Evolutionary conservation across 2,797 vertebrate species (phyloP).

Genomic region (Betta splendens): DNA sequence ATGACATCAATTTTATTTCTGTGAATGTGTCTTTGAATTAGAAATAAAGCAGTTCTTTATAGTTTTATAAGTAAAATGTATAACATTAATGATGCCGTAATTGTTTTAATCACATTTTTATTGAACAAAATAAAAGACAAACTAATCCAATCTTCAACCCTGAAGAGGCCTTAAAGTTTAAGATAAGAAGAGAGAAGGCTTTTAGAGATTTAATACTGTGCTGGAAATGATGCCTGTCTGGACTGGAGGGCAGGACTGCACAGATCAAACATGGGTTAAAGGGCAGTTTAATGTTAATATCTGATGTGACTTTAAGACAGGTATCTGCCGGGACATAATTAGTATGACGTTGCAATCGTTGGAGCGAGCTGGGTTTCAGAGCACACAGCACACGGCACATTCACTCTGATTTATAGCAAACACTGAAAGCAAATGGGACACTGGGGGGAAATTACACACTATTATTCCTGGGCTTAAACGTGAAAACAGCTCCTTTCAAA

Average conservation of each 20-base stretch:
- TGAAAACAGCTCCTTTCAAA: conserved; percentile 57
- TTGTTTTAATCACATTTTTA: neutral
- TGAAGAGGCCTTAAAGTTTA: conserved; percentile 8
- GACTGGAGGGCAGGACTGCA: conserved; percentile 28
- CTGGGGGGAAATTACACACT: conserved; percentile 47
- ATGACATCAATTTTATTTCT: neutral
- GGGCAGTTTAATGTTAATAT: conserved; percentile 58
- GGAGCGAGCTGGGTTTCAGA: conserved; percentile 62
- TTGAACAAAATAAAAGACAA: neutral
- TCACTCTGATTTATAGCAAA: conserved; percentile 55
- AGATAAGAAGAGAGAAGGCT: too few relatives aligned
- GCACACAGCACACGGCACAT: conserved; percentile 52
- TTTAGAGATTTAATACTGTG: conserved; percentile 9
- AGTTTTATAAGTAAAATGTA: too few relatives aligned
- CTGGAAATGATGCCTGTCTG: conserved; percentile 8
- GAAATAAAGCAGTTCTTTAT: neutral
- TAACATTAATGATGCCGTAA: too few relatives aligned
- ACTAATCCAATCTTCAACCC: neutral
- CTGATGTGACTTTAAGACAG: conserved; percentile 63
- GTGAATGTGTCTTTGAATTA: neutral
- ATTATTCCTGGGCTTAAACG: conserved; percentile 51
- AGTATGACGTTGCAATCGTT: conserved; percentile 64
- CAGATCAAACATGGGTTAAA: conserved; percentile 35
- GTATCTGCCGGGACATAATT: conserved; percentile 69
- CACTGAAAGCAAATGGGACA: conserved; percentile 45